Conservation (phyloP, 1,140 invertebrate genomes). For the Lordiphosa mommai region DNA sequence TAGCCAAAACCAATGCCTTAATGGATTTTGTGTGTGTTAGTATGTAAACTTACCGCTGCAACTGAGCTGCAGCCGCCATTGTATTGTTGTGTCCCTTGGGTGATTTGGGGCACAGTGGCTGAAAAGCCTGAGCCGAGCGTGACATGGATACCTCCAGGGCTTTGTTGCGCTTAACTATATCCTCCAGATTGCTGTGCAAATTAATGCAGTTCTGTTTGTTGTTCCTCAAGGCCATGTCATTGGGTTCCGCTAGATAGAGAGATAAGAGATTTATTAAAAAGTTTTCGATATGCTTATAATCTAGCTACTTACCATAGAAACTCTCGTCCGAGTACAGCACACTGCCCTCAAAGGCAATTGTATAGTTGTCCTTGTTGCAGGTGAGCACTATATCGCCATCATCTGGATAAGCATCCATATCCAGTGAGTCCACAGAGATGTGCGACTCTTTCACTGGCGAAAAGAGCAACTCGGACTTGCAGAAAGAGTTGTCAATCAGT, state of each 20-base stretch:
- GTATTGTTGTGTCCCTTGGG: conserved; percentile 81
- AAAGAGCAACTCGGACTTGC: conserved; percentile 93
- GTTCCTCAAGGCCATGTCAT: conserved; percentile 56
- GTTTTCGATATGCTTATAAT: neutral
- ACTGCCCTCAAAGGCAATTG: conserved; percentile 95
- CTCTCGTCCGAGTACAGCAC: conserved; percentile 92
- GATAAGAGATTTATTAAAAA: neutral
- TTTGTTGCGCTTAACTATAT: conserved; percentile 77
- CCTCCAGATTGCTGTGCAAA: conserved; percentile 76
- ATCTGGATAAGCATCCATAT: conserved; percentile 87
- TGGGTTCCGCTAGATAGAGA: conserved; percentile 56
- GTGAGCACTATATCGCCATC: conserved; percentile 92
- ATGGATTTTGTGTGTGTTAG: neutral
- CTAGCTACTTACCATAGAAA: conserved; percentile 83
- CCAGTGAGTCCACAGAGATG: conserved; percentile 93
- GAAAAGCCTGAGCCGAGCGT: conserved; percentile 88
- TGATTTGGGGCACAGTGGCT: conserved; percentile 90
- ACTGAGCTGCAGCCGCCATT: conserved; percentile 38
- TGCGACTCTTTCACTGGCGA: conserved; percentile 94
- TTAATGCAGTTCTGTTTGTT: conserved; percentile 79
- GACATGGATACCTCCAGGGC: conserved; percentile 88
- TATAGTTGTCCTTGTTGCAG: conserved; percentile 96
- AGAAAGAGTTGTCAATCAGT: conserved; percentile 84
- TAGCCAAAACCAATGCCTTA: conserved; percentile 25
- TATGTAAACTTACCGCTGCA: conserved; percentile 70